Evolutionary conservation across 2,888 invertebrate species (phyloP).

Genomic region (Ophion costatus): DNA sequence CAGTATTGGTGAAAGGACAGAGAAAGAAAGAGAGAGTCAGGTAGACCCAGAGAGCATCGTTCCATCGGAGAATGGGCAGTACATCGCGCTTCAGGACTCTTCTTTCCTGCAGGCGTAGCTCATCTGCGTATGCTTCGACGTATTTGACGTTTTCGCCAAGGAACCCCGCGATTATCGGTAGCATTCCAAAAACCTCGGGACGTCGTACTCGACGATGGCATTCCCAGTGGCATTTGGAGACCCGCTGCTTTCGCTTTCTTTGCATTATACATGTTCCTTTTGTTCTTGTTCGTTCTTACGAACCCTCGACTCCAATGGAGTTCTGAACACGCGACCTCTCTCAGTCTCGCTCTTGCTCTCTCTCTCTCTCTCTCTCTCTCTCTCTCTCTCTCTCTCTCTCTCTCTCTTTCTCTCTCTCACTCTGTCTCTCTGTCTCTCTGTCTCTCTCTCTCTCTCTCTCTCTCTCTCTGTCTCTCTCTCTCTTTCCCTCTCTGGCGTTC

Average conservation of each 20-base stretch:
- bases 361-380: constrained; percentile 35
- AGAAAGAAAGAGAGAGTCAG: constrained; percentile 24
- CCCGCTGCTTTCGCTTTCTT: constrained; percentile 45
- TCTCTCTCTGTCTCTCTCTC: constrained; percentile 40
- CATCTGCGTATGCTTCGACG: constrained; percentile 59
- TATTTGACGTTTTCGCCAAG: constrained; percentile 61
- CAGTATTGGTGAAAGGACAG: constrained; percentile 20
- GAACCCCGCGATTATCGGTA: constrained; percentile 60
- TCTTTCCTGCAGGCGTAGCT: constrained; percentile 21
- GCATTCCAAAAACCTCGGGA: constrained; percentile 61
- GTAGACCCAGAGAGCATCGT: constrained; percentile 32
- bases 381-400: constrained; percentile 20
- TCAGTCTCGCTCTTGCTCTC: constrained; percentile 6
- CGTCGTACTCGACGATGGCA: constrained; percentile 31
- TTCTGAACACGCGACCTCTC: constrained; percentile 15
- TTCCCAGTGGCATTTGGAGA: constrained; percentile 35
- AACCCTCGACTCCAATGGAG: constrained; percentile 29
- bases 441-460: background rate
- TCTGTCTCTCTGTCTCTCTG: constrained; percentile 37
- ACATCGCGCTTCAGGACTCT: constrained; percentile 25
- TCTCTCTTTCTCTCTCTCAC: constrained; percentile 24
- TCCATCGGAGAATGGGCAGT: constrained; percentile 32
- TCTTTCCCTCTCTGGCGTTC: constrained; percentile 25
- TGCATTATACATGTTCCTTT: constrained; percentile 20
- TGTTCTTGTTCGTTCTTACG: constrained; percentile 25